Conservation (phyloP, 1,140 invertebrate species). For the Drosophila ananassae region DNA sequence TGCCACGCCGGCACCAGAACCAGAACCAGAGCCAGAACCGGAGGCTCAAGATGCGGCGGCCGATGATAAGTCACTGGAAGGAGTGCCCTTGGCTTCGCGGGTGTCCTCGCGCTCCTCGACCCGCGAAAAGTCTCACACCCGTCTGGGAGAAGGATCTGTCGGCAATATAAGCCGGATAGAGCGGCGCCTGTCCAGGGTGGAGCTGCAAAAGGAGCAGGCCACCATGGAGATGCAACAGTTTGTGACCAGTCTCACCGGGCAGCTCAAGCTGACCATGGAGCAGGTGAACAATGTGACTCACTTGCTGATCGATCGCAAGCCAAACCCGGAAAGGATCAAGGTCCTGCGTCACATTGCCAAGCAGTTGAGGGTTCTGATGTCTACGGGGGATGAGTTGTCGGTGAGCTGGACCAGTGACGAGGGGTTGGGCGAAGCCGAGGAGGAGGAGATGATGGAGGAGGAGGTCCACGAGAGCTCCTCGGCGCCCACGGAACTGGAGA, state of each 20-base stretch:
- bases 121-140: not conserved
- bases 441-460: constrained; percentile 24
- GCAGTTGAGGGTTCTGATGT: constrained; percentile 57
- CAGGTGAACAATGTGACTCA: constrained; percentile 70
- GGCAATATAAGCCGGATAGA: constrained; percentile 40
- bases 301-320: constrained; percentile 61
- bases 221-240: constrained; percentile 36
- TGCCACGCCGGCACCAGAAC: not conserved
- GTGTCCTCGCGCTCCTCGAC: constrained; percentile 42
- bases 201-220: constrained; percentile 59
- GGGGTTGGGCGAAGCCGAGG: constrained; percentile 5
- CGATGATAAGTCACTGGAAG: not conserved
- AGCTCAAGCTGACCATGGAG: constrained; percentile 69
- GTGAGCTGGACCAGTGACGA: constrained; percentile 60
- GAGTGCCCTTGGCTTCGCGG: not conserved
- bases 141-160: constrained; percentile 44
- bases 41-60: not conserved
- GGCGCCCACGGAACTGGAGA: constrained; percentile 30
- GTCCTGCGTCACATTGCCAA: constrained; percentile 47
- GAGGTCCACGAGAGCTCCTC: constrained; percentile 29
- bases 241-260: constrained; percentile 33
- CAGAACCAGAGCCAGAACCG: not conserved
- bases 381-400: constrained; percentile 34
- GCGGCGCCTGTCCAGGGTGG: constrained; percentile 52
- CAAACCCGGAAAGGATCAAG: constrained; percentile 48